These are phyloP conservation scores for Atta colombica DNA, from an alignment of 1,140 invertebrate genomes.

Conservation along the genomic window DNA sequence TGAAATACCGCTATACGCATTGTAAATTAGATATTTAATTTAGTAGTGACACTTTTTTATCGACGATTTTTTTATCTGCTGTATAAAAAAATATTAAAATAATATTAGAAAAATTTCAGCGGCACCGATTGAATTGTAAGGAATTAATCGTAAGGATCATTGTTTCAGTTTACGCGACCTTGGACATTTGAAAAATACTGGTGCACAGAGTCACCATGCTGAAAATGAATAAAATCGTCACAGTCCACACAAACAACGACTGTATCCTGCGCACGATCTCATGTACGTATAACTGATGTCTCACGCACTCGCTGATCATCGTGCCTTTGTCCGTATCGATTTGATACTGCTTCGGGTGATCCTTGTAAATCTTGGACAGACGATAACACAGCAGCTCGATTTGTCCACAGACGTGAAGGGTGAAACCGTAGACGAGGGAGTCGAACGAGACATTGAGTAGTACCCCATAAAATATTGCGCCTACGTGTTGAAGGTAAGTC, in stretches of 20 bases:
- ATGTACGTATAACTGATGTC: conserved; percentile 54
- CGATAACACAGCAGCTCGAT: conserved; percentile 52
- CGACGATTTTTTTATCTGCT: neutral
- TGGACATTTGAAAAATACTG: conserved; percentile 62
- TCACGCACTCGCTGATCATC: conserved; percentile 46
- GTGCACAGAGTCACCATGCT: conserved; percentile 64
- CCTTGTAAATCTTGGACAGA: conserved; percentile 32
- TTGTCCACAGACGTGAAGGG: conserved; percentile 51
- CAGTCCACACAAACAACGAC: conserved; percentile 61
- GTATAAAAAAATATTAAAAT: conserved; percentile 16
- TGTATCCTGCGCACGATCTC: conserved; percentile 50
- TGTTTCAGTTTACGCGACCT: conserved; percentile 34
- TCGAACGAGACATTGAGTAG: conserved; percentile 59
- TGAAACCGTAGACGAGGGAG: conserved; percentile 63
- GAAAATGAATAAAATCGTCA: conserved; percentile 57
- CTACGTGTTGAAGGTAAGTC: conserved; percentile 48
- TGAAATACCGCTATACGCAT: neutral
- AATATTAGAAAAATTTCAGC: neutral
- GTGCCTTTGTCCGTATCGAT: neutral
- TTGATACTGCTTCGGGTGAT: neutral
- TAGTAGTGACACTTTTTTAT: neutral
- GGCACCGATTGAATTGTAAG: neutral
- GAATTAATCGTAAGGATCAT: neutral
- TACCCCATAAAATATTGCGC: conserved; percentile 42
- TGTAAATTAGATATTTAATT: neutral